These are phyloP conservation scores for Brachystomella parvula DNA, from an alignment of 1,140 invertebrate species.

Conservation along the genomic window DNA sequence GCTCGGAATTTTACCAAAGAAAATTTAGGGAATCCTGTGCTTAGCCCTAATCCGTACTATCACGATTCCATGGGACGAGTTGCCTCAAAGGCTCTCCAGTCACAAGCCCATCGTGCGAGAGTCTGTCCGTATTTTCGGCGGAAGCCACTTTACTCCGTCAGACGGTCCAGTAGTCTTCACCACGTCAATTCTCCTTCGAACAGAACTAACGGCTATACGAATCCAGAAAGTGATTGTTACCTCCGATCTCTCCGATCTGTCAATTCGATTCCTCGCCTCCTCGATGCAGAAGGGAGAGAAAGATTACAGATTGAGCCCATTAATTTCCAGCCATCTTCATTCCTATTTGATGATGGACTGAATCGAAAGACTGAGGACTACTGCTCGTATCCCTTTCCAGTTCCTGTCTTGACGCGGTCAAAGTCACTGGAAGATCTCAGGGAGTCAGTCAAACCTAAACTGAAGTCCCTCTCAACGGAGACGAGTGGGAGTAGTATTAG, in stretches of 20 bases:
- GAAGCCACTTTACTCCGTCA: background rate
- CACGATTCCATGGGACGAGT: background rate
- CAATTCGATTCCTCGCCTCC: background rate
- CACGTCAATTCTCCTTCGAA: background rate
- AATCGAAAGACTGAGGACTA: conserved; percentile 6
- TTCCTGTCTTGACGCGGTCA: conserved; percentile 22
- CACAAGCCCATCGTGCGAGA: background rate
- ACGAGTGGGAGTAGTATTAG: background rate
- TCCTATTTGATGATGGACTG: background rate
- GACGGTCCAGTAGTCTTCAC: background rate
- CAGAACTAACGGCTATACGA: background rate
- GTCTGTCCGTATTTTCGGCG: background rate
- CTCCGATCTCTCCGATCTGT: conserved; percentile 9
- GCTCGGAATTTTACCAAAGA: background rate
- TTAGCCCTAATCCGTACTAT: background rate
- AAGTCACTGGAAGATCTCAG: conserved; percentile 31
- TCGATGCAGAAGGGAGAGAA: background rate
- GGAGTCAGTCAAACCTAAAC: conserved; percentile 20
- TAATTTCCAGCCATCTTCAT: conserved; percentile 6
- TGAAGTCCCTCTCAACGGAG: conserved; percentile 13
- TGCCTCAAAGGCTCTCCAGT: background rate
- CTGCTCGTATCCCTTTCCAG: conserved; percentile 13
- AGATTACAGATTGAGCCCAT: background rate
- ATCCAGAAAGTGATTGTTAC: background rate
- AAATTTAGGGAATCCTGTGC: background rate